Evolutionary conservation across 1,140 invertebrate genomes (phyloP).

Genomic region (Pinna nobilis): DNA sequence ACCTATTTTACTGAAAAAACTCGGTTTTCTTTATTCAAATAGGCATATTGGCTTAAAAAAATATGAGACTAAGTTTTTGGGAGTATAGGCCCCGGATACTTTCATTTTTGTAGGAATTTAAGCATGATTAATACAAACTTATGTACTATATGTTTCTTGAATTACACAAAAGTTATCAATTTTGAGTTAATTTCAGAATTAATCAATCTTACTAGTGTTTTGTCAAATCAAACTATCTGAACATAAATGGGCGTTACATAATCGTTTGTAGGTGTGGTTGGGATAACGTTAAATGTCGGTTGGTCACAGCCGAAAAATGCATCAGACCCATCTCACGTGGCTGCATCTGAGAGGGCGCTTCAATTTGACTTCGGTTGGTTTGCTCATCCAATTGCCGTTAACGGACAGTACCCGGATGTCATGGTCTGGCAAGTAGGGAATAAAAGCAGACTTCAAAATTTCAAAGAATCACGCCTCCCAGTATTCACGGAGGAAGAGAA

Average conservation of each 20-base stretch:
- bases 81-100: too few species aligned
- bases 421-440: slow-evolving; percentile 55
- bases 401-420: slow-evolving; percentile 71
- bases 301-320: slow-evolving; percentile 47
- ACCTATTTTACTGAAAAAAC: too few species aligned
- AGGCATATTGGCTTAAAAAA: too few species aligned
- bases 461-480: slow-evolving; percentile 48
- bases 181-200: too few species aligned
- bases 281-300: slow-evolving; percentile 47
- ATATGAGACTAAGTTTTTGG: too few species aligned
- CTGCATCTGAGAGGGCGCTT: slow-evolving; percentile 49
- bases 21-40: too few species aligned
- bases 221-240: too few species aligned
- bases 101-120: too few species aligned
- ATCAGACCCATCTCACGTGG: slow-evolving; percentile 41
- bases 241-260: too few species aligned
- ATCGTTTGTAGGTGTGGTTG: slow-evolving; percentile 39
- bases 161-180: not conserved
- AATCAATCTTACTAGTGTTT: too few species aligned
- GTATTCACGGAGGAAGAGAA: slow-evolving; percentile 51
- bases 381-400: slow-evolving; percentile 61
- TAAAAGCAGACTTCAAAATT: slow-evolving; percentile 44
- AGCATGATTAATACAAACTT: too few species aligned
- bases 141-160: not conserved
- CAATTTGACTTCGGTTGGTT: slow-evolving; percentile 70